phyloP scores from a whole-genome alignment of 2,113 vertebrate species.

The Lagopus muta region DNA sequence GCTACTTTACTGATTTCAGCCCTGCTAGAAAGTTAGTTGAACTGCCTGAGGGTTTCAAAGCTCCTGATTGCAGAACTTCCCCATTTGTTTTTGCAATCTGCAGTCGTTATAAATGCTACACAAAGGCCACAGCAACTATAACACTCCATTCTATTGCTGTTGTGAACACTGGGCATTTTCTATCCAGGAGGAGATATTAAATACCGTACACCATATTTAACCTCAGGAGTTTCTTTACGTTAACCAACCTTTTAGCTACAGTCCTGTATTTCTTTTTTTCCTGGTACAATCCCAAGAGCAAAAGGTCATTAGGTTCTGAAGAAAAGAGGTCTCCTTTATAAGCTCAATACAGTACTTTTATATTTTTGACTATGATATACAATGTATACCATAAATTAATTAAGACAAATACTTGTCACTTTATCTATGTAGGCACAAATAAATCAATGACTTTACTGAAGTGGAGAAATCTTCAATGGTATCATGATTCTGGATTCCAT shows the following conservation, averaged over 20 bases:
- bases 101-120: not conserved
- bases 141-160: not conserved
- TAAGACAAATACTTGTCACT: conserved; percentile 72
- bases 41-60: not conserved
- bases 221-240: not conserved
- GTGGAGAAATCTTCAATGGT: conserved; percentile 91
- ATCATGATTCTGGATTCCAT: conserved; percentile 99
- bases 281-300: not conserved
- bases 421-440: conserved; percentile 65
- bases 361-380: conserved; percentile 74
- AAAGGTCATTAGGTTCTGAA: conserved; percentile 54
- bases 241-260: not conserved
- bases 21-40: conserved; percentile 14
- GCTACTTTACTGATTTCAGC: not conserved
- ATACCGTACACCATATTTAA: not conserved
- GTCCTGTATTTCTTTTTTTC: not conserved
- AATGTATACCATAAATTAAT: conserved; percentile 68
- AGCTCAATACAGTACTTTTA: conserved; percentile 78
- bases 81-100: not conserved
- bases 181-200: not conserved
- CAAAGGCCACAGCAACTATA: not conserved
- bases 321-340: conserved; percentile 75
- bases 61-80: not conserved
- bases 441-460: conserved; percentile 82
- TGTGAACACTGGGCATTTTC: not conserved